These are phyloP conservation scores for Syngnathoides biaculeatus DNA, from an alignment of 2,113 vertebrate genomes.

Conservation along the genomic window DNA sequence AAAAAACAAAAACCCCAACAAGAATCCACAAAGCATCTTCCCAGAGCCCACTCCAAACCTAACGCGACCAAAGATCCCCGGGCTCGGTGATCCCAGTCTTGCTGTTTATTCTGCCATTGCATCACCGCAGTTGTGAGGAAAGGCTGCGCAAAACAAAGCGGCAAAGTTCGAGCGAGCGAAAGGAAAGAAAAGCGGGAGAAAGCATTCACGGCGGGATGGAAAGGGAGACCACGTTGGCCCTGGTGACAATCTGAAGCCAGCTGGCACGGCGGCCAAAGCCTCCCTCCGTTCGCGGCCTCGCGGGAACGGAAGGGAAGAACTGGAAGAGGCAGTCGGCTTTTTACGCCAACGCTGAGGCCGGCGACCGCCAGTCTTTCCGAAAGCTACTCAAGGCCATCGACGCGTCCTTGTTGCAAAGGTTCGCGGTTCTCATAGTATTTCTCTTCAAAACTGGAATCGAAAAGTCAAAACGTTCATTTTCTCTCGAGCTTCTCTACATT, in stretches of 20 bases:
- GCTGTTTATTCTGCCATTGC: not conserved
- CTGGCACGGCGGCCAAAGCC: constrained; percentile 22
- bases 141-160: not conserved
- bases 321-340: constrained; percentile 5
- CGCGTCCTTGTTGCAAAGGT: not conserved
- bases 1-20: not conserved
- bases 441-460: no score
- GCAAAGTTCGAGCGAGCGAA: not conserved
- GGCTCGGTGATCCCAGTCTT: not conserved
- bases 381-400: not conserved
- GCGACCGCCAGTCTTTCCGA: constrained; percentile 1
- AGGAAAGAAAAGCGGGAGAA: not conserved
- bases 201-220: not conserved
- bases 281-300: constrained; percentile 35
- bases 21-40: not conserved
- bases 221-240: constrained; percentile 2
- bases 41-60: not conserved
- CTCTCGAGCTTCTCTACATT: no score
- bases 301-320: constrained; percentile 29
- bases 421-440: not conserved
- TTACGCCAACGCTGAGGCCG: not conserved
- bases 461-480: no score
- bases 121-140: not conserved
- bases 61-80: not conserved
- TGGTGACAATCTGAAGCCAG: constrained; percentile 45